Conservation (phyloP, 2,113 vertebrate species). For the rabbit (Oryctolagus cuniculus) region DNA sequence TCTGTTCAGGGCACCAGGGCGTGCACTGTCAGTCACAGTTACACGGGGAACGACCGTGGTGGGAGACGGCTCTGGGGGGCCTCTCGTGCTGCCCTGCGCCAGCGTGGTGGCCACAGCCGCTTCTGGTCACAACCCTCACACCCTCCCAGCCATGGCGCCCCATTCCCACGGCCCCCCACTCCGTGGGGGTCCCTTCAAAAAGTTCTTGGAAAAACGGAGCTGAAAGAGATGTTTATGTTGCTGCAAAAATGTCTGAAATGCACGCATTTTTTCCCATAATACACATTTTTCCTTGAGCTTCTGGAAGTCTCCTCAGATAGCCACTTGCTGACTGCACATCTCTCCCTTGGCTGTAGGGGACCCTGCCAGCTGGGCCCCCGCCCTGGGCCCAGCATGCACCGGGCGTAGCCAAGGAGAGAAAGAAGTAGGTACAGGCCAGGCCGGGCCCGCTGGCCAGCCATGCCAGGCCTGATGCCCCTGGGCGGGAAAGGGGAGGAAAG, state of each 20-base stretch:
- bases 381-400: neutral
- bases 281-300: too few relatives aligned
- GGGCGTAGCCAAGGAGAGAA: neutral
- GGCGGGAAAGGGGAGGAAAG: neutral
- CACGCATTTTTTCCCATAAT: too few relatives aligned
- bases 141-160: too few relatives aligned
- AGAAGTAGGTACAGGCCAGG: neutral
- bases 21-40: neutral
- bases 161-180: too few relatives aligned
- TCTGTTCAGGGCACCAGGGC: conserved; percentile 56
- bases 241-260: too few relatives aligned
- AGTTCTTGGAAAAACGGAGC: too few relatives aligned
- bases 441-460: neutral
- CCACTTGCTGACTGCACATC: accelerated
- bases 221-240: too few relatives aligned
- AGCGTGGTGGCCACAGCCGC: too few relatives aligned
- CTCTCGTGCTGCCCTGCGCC: too few relatives aligned
- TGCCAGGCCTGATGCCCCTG: neutral
- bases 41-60: conserved; percentile 62
- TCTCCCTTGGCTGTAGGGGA: accelerated
- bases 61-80: neutral
- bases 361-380: neutral
- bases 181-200: too few relatives aligned
- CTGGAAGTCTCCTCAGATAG: too few relatives aligned
- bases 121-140: too few relatives aligned